Percentiles rank a stretch among this genome's conserved stretches.
phyloP scores from a whole-genome alignment of 2,888 invertebrate genomes.

The Liodrosophila aerea region DNA sequence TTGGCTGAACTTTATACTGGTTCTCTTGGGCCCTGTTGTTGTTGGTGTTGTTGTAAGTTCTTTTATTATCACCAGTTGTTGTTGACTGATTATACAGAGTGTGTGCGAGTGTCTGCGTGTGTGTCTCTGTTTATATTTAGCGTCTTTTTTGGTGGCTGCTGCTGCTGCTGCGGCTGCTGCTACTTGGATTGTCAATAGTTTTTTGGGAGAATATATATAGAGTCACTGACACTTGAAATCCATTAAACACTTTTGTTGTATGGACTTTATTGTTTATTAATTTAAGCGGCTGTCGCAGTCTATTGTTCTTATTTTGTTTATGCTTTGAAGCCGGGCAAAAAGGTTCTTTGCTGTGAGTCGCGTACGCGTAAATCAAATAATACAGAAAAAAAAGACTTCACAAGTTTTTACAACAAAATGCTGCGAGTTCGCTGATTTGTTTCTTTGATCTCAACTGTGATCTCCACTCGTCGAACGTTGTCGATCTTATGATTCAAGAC shows the following conservation, averaged over 20 bases:
- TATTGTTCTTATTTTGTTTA: slow-evolving; percentile 40
- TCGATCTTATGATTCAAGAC: slow-evolving; percentile 82
- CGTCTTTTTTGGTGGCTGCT: slow-evolving; percentile 26
- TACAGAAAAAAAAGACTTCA: slow-evolving; percentile 25
- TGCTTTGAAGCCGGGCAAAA: slow-evolving; percentile 40
- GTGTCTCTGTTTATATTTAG: slow-evolving; percentile 38
- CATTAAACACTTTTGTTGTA: slow-evolving; percentile 60
- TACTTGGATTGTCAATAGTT: slow-evolving; percentile 34
- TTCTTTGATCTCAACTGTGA: slow-evolving; percentile 33
- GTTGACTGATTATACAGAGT: slow-evolving; percentile 66
- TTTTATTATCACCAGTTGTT: slow-evolving; percentile 71
- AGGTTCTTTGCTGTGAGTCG: slow-evolving; percentile 6
- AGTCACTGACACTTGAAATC: slow-evolving; percentile 81
- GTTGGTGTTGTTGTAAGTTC: slow-evolving; percentile 71
- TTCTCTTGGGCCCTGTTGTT: slow-evolving; percentile 30
- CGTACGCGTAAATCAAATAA: slow-evolving; percentile 35
- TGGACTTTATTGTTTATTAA: slow-evolving; percentile 61
- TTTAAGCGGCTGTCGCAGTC: slow-evolving; percentile 39
- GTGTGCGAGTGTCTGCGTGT: slow-evolving; percentile 38
- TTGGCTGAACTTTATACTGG: slow-evolving; percentile 62
- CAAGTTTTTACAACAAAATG: slow-evolving; percentile 33
- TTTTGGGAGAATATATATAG: slow-evolving; percentile 34
- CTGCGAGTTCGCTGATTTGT: slow-evolving; percentile 15
- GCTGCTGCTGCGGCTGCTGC: no score
- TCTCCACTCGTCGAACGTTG: slow-evolving; percentile 81